Evolutionary conservation across 2,888 invertebrate species (phyloP).

Genomic region (Tiliacea aurago): DNA sequence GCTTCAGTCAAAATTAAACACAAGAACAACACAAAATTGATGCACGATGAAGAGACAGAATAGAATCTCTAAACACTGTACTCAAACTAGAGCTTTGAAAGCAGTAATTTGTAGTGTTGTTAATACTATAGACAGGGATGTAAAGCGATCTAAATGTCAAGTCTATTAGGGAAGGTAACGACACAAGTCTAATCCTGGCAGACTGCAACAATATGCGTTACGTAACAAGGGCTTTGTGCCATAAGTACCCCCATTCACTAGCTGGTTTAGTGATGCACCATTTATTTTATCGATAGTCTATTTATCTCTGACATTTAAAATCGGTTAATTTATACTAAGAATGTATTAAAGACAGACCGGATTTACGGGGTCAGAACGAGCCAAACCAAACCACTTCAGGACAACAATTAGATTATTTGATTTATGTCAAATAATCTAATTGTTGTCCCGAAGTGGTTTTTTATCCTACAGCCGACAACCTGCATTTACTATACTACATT

Average conservation of each 20-base stretch:
- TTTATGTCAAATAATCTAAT: too few species aligned
- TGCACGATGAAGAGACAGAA: neutral
- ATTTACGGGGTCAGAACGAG: too few species aligned
- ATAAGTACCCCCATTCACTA: slow-evolving; percentile 80
- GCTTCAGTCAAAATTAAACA: slow-evolving; percentile 9
- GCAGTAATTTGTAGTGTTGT: slow-evolving; percentile 58
- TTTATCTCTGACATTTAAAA: too few species aligned
- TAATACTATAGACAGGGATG: slow-evolving; percentile 54
- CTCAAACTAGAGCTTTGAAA: slow-evolving; percentile 35
- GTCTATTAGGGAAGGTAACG: slow-evolving; percentile 68
- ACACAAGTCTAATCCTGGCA: slow-evolving; percentile 73
- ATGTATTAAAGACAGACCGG: too few species aligned
- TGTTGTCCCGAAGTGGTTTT: too few species aligned
- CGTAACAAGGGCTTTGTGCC: slow-evolving; percentile 84
- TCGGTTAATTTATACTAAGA: too few species aligned
- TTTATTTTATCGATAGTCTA: slow-evolving; percentile 17
- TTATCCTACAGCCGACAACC: too few species aligned
- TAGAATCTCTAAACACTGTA: slow-evolving; percentile 29
- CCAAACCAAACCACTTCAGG: too few species aligned
- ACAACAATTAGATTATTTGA: too few species aligned
- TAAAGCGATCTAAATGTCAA: slow-evolving; percentile 66
- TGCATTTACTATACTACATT: too few species aligned
- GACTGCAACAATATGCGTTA: slow-evolving; percentile 82
- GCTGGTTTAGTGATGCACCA: slow-evolving; percentile 71
- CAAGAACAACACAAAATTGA: neutral